Percentiles rank a stretch among this genome's conserved stretches.
phyloP scores from a whole-genome alignment of 2,888 invertebrate species.

The Gymnocheta viridis region DNA sequence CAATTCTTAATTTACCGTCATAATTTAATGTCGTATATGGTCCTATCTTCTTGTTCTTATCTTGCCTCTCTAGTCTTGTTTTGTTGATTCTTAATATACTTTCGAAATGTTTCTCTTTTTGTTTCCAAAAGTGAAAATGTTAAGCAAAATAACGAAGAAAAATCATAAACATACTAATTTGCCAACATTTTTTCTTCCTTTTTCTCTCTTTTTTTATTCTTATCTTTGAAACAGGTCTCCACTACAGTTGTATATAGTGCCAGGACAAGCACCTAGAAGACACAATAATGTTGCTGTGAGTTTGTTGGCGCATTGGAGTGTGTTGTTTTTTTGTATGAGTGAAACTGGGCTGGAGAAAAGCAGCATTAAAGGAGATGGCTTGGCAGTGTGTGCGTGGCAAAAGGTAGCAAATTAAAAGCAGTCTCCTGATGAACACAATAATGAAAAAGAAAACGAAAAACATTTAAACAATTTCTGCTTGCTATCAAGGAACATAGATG shows the following conservation, averaged over 20 bases:
- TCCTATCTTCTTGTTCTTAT: background rate
- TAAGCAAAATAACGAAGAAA: slow-evolving; percentile 29
- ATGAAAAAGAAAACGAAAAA: slow-evolving; percentile 6
- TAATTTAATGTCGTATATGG: slow-evolving; percentile 6
- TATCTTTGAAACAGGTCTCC: slow-evolving; percentile 54
- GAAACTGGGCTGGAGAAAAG: background rate
- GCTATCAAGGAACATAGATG: slow-evolving; percentile 35
- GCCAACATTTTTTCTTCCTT: slow-evolving; percentile 13
- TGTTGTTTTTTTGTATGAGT: background rate
- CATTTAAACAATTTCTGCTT: slow-evolving; percentile 29
- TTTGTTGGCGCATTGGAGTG: background rate
- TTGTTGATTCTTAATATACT: background rate
- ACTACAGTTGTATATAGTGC: background rate
- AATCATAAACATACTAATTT: slow-evolving; percentile 56
- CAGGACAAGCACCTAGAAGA: background rate
- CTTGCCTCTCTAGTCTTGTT: background rate
- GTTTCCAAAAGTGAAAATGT: slow-evolving; percentile 22
- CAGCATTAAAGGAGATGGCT: slow-evolving; percentile 1
- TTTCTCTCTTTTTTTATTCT: slow-evolving; percentile 18
- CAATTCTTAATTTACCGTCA: slow-evolving; percentile 41
- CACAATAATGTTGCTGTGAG: background rate
- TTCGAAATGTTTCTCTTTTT: background rate
- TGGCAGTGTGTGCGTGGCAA: slow-evolving; percentile 3
- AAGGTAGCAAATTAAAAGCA: slow-evolving; percentile 40
- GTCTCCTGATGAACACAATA: slow-evolving; percentile 31